These are phyloP conservation scores for Brenthis hecate DNA, from an alignment of 2,888 invertebrate genomes.

Conservation along the genomic window DNA sequence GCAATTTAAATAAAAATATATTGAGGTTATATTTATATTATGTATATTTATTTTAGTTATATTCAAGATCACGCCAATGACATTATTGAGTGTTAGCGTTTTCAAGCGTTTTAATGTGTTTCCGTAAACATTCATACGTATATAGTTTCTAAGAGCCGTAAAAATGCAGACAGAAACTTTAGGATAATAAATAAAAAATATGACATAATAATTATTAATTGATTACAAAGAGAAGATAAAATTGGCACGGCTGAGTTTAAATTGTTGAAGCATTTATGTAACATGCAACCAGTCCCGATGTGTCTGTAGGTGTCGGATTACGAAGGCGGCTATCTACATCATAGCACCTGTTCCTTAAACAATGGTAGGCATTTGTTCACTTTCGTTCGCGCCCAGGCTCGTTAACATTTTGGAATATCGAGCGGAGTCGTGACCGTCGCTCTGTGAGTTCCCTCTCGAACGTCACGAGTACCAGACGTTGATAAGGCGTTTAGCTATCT, in stretches of 20 bases:
- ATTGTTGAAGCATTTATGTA: constrained; percentile 22
- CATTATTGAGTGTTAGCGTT: too few species aligned
- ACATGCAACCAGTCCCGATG: constrained; percentile 14
- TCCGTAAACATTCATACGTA: neutral
- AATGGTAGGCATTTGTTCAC: constrained; percentile 63
- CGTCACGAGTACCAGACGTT: constrained; percentile 58
- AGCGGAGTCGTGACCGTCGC: constrained; percentile 69
- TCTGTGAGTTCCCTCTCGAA: constrained; percentile 64
- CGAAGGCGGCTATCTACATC: constrained; percentile 50
- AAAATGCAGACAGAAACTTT: too few species aligned
- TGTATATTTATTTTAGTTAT: too few species aligned
- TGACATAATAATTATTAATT: neutral
- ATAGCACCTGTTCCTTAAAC: constrained; percentile 68
- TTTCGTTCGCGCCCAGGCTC: constrained; percentile 64
- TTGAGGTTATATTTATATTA: too few species aligned
- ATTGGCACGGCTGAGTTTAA: neutral
- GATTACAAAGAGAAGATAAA: neutral
- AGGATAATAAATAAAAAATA: neutral
- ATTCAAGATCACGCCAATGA: too few species aligned
- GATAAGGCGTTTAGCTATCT: constrained; percentile 36
- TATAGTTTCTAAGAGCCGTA: neutral
- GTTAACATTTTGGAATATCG: constrained; percentile 73
- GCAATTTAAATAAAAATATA: too few species aligned
- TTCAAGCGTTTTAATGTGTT: too few species aligned
- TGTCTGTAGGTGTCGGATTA: constrained; percentile 49